Conservation (phyloP, 2,797 vertebrate genomes). For the Hipposideros larvatus region DNA sequence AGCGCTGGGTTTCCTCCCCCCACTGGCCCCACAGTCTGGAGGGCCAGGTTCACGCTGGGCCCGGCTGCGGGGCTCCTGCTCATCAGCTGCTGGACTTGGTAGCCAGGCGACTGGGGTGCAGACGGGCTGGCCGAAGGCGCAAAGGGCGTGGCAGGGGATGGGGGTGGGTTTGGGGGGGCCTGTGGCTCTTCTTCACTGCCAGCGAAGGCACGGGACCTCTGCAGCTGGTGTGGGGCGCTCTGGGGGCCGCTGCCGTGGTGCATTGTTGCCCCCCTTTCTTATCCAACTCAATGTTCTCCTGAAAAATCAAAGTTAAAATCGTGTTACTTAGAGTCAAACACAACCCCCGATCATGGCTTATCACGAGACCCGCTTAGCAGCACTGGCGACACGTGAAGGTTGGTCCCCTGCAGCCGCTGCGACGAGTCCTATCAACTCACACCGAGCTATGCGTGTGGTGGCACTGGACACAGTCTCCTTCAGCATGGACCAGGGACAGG, state of each 20-base stretch:
- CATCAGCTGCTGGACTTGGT: conserved; percentile 95
- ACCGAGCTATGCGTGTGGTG: accelerated
- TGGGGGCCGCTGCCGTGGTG: conserved; percentile 98
- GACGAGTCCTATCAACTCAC: background rate
- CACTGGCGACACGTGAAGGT: background rate
- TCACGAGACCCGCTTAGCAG: background rate
- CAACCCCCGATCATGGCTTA: background rate
- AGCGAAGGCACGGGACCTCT: conserved; percentile 95
- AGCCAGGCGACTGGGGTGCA: conserved; percentile 97
- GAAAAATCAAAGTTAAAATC: conserved; percentile 76
- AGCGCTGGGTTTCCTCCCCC: conserved; percentile 96
- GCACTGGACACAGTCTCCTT: background rate
- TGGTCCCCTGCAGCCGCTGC: background rate
- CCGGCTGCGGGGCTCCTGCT: conserved; percentile 94
- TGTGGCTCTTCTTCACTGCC: conserved; percentile 94
- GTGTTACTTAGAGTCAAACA: conserved; percentile 42
- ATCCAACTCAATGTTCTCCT: conserved; percentile 77
- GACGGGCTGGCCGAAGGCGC: conserved; percentile 96
- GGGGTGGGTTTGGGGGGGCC: conserved; percentile 91
- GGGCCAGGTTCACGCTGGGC: conserved; percentile 97
- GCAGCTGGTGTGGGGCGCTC: conserved; percentile 96
- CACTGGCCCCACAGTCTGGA: conserved; percentile 96
- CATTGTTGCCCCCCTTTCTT: conserved; percentile 92
- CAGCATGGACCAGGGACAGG: accelerated
- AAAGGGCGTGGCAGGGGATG: conserved; percentile 95